phyloP scores from a whole-genome alignment of 2,888 invertebrate species.

The Lithophane leautieri region DNA sequence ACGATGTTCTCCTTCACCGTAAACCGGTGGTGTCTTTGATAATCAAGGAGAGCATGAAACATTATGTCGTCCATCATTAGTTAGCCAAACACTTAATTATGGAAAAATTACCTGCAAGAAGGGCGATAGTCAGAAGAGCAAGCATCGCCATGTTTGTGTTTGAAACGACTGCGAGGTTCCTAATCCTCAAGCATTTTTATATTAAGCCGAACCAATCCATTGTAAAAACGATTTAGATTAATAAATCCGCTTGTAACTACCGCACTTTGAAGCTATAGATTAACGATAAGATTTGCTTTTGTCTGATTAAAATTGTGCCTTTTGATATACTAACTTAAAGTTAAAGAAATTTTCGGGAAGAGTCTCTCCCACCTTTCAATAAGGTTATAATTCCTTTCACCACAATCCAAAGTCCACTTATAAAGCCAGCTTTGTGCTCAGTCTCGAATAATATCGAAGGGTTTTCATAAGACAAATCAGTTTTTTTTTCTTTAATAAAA shows the following conservation, averaged over 20 bases:
- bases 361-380: not conserved
- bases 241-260: constrained; percentile 28
- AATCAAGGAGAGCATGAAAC: not conserved
- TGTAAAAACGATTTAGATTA: constrained; percentile 53
- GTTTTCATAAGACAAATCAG: no score
- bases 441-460: no score
- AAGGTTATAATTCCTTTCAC: not conserved
- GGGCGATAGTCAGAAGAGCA: constrained; percentile 46
- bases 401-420: no score
- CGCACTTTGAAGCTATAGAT: constrained; percentile 44
- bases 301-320: constrained; percentile 27
- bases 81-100: not conserved
- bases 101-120: constrained; percentile 62
- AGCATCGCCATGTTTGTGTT: constrained; percentile 51
- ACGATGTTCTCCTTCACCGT: not conserved
- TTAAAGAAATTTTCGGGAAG: not conserved
- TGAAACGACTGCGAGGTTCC: constrained; percentile 1
- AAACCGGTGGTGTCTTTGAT: no score
- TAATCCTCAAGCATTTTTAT: constrained; percentile 42
- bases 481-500: no score
- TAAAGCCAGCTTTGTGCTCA: no score
- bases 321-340: not conserved
- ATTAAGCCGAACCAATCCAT: constrained; percentile 38
- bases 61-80: not conserved
- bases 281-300: constrained; percentile 33